phyloP scores from a whole-genome alignment of 37 sponge, comb jelly and placozoan genomes.

The Hormiphora californensis region DNA sequence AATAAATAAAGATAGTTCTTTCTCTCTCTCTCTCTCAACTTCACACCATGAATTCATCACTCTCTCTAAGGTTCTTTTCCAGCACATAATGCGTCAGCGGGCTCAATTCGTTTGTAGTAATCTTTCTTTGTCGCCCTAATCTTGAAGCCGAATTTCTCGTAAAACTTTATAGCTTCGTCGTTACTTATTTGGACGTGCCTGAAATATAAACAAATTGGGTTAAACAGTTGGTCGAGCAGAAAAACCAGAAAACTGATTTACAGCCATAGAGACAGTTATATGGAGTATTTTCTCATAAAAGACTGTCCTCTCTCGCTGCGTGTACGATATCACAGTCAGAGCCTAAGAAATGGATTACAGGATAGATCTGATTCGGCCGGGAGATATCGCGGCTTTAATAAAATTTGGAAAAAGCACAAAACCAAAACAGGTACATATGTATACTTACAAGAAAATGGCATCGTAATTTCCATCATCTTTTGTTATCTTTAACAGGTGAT shows the following conservation, averaged over 20 bases:
- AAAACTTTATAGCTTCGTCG: constrained; percentile 88
- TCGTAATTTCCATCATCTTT: constrained; percentile 66
- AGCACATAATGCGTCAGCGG: constrained; percentile 87
- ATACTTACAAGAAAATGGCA: constrained; percentile 73
- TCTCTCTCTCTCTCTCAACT: too few relatives aligned
- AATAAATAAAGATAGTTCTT: not conserved
- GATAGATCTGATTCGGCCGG: too few relatives aligned
- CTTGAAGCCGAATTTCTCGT: constrained; percentile 81
- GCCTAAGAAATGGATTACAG: too few relatives aligned
- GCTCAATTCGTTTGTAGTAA: constrained; percentile 95
- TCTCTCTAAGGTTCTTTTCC: constrained; percentile 58
- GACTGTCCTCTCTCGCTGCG: too few relatives aligned
- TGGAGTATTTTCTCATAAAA: too few relatives aligned
- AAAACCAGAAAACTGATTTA: too few relatives aligned
- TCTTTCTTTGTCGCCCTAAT: constrained; percentile 76
- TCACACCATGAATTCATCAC: not conserved
- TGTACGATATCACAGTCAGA: too few relatives aligned
- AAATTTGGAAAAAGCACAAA: not conserved
- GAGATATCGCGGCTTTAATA: not conserved
- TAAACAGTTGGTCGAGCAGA: not conserved
- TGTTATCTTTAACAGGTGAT: constrained; percentile 70
- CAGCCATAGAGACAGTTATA: too few relatives aligned
- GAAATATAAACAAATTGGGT: not conserved
- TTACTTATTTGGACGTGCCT: constrained; percentile 90
- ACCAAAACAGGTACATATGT: not conserved